A percentile compares a stretch with the other conserved stretches of the same genome.
These are phyloP conservation scores for Gracilinanus agilis DNA, from an alignment of 2,113 vertebrate genomes.

Conservation along the genomic window DNA sequence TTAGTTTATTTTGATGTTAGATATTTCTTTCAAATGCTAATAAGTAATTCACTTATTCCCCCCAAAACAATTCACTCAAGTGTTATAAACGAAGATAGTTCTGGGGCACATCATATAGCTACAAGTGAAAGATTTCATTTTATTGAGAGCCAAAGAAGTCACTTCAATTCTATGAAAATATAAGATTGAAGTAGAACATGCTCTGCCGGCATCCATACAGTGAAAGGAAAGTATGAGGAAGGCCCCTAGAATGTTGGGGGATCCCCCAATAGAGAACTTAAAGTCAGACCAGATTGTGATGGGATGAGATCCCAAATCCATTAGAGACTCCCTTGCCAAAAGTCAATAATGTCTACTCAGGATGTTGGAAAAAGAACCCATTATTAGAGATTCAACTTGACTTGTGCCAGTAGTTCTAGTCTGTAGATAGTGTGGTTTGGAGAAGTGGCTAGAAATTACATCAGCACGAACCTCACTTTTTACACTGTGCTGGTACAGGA, in stretches of 20 bases:
- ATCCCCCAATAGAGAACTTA: background rate
- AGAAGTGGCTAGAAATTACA: background rate
- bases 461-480: background rate
- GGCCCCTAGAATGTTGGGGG: background rate
- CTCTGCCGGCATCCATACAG: background rate
- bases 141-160: background rate
- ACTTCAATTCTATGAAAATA: background rate
- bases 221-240: background rate
- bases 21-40: slow-evolving; percentile 15
- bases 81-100: background rate
- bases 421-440: background rate
- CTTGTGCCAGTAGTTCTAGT: background rate
- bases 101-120: background rate
- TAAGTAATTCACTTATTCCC: background rate
- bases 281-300: background rate
- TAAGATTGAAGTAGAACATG: background rate
- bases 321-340: background rate
- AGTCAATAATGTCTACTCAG: background rate
- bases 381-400: background rate
- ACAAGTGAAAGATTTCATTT: background rate
- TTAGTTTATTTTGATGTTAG: background rate
- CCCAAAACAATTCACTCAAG: background rate
- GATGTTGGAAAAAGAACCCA: background rate
- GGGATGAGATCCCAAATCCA: background rate
- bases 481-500: background rate